Evolutionary conservation across 1,140 invertebrate species (phyloP), one percentile per base, ranked within the genome.

Genomic region (Camponotus pennsylvanicus): DNA sequence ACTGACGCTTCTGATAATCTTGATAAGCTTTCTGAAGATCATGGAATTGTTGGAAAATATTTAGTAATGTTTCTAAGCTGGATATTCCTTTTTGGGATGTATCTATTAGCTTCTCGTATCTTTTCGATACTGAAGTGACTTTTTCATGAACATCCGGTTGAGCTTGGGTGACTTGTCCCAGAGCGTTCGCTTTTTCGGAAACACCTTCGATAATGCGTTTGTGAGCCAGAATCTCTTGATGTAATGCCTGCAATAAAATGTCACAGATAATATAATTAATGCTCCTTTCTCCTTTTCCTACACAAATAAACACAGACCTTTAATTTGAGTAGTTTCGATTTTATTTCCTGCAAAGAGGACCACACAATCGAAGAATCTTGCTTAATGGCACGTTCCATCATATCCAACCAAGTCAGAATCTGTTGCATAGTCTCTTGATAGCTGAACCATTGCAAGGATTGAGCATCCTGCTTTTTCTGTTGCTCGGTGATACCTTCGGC

Each of bases 221-320:
- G 92, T 99, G 98, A 0, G 98, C 97, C 32, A 97, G 95, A 18
- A 99, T 98, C 95, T 99, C 99, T 96, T 99, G 98, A 40, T 98
- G 96, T 59, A 97, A 95, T 1, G 97, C 97, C 96, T 97, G 88
- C 57, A 91, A 89, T 42, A 85, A 61, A 64, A 49, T 76, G 15
- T 63, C 3, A 4, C 8, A 61, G 3, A 37, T 37, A 45, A 77
- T 18, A 8, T 59, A 32, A 73, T 42, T 15, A 73, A 42, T 4
- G 0, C 0, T 67, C 15, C 13, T 37, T 49, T 40, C 21, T 15
- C 37, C 52, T 64, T 27, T 67, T n/a, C 0, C 32, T 66, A n/a
- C n/a, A 7, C 49, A 59, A 5, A 73, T 8, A 0, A 5, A 45
- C 1, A 42, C 45, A 6, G 92, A 97, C 96, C 95, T 98, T 98